phyloP scores from a whole-genome alignment of 2,888 invertebrate genomes.

The Neria commutata region DNA sequence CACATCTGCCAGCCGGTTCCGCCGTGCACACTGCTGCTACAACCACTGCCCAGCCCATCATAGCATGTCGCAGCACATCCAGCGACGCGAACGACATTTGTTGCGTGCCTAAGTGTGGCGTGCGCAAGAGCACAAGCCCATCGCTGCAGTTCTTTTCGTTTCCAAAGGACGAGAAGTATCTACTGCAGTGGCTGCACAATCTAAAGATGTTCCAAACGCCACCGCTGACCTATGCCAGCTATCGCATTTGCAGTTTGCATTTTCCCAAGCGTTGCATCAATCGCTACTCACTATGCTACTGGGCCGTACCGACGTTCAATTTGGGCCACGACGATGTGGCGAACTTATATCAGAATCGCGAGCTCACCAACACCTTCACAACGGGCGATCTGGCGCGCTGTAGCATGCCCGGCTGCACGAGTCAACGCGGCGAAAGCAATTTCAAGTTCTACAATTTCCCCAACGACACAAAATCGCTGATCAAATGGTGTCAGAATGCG shows the following conservation, averaged over 20 bases:
- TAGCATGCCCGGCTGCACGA: constrained; percentile 54
- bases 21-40: constrained; percentile 11
- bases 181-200: constrained; percentile 54
- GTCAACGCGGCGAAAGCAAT: constrained; percentile 53
- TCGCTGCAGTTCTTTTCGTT: constrained; percentile 54
- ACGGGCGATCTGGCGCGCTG: constrained; percentile 54
- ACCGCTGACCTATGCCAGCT: constrained; percentile 41
- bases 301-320: constrained; percentile 56
- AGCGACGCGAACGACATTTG: constrained; percentile 45
- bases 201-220: constrained; percentile 52
- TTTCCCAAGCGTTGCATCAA: constrained; percentile 57
- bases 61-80: background rate
- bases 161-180: constrained; percentile 53
- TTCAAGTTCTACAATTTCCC: constrained; percentile 56
- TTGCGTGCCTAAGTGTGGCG: constrained; percentile 53
- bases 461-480: constrained; percentile 50
- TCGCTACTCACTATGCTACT: constrained; percentile 54
- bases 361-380: constrained; percentile 53
- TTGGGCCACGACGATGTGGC: constrained; percentile 55
- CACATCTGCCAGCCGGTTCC: constrained; percentile 11
- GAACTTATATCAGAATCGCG: constrained; percentile 55
- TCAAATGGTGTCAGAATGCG: constrained; percentile 56
- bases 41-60: constrained; percentile 34
- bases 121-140: constrained; percentile 50
- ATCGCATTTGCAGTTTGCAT: constrained; percentile 54